These are phyloP conservation scores for Lophura nycthemera DNA, from an alignment of 2,113 vertebrate genomes.

Conservation along the genomic window DNA sequence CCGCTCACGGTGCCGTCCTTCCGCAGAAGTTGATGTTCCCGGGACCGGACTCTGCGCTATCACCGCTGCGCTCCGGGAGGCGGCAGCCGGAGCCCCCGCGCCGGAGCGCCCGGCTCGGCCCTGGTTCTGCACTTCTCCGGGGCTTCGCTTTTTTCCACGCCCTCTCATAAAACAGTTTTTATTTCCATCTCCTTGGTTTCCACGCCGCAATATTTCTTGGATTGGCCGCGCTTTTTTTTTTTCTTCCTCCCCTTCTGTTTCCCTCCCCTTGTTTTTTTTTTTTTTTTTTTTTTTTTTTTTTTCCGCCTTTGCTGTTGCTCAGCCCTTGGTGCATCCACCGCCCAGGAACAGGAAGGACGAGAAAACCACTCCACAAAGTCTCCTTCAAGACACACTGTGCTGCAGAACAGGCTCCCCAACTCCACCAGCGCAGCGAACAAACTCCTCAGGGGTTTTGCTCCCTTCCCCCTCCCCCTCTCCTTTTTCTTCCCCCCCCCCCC, in stretches of 20 bases:
- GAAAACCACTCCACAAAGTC: slow-evolving; percentile 58
- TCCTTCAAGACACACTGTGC: slow-evolving; percentile 54
- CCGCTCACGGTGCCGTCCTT: slow-evolving; percentile 35
- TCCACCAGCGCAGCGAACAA: slow-evolving; percentile 15
- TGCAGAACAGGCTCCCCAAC: slow-evolving; percentile 45
- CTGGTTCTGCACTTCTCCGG: not conserved
- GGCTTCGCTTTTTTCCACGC: slow-evolving; percentile 47
- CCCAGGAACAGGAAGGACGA: slow-evolving; percentile 67
- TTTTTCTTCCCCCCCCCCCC: no score
- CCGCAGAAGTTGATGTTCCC: slow-evolving; percentile 79
- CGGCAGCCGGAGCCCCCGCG: not conserved
- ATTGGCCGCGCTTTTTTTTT: not conserved
- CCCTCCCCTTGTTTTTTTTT: accelerated
- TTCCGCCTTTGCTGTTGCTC: slow-evolving; percentile 52
- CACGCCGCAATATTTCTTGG: slow-evolving; percentile 55
- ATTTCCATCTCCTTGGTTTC: slow-evolving; percentile 59
- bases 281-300: not conserved
- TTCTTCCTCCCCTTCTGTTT: not conserved
- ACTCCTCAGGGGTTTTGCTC: slow-evolving; percentile 46
- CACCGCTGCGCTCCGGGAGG: slow-evolving; percentile 57
- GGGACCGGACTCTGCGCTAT: slow-evolving; percentile 58
- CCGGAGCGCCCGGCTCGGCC: no score
- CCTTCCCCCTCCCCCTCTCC: not conserved
- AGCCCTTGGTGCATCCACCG: slow-evolving; percentile 52
- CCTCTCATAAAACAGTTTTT: slow-evolving; percentile 37